Base-by-base conservation (phyloP, 2,888 invertebrate genomes). In the Troides oblongomaculatus region DNA sequence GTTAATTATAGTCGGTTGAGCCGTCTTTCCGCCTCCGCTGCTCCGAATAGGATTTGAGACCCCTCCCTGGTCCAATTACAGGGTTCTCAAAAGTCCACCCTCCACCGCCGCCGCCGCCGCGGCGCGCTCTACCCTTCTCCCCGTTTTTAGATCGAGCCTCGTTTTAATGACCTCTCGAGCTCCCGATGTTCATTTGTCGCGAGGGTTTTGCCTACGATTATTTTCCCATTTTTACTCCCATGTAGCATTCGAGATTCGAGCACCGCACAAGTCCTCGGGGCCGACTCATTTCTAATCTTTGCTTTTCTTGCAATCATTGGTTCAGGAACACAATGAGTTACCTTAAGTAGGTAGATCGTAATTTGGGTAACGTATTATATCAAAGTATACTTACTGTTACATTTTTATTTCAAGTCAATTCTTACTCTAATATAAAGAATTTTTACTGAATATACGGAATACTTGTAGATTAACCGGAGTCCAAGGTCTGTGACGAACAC, bases 131-230 rank as follows among this genome's bases (percentile, higher is more conserved):
- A 68, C 77, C 82, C 80, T 81, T 81, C 83, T 85, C 87, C 85
- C 85, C 88, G 85, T 90, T 92, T 91, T 92, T 90, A 90, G 89
- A 91, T 89, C 89, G 89, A 88, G 89, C 84, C 87, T 84, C 88
- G 83, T 90, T 92, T 91, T 92, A 92, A 92, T 92, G 92, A 92
- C 92, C 92, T 92, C 92, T 92, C 87, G 81, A 91, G 87, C 79
- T 84, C 81, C 86, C 90, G 92, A 90, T 92, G 92, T 89, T 92
- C 92, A 92, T 92, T 92, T 92, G 92, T 92, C 90, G 90, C 88
- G 79, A 84, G 87, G 85, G 85, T 89, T 76, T 89, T 87, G 87
- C 87, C 85, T 88, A 87, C 86, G 88, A 90, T 89, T 88, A 89
- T 89, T 88, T 86, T 81, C 82, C 80, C 82, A 84, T 85, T 89